Evolutionary conservation across 2,888 invertebrate species (phyloP).

Genomic region (Tethea ocularis): DNA sequence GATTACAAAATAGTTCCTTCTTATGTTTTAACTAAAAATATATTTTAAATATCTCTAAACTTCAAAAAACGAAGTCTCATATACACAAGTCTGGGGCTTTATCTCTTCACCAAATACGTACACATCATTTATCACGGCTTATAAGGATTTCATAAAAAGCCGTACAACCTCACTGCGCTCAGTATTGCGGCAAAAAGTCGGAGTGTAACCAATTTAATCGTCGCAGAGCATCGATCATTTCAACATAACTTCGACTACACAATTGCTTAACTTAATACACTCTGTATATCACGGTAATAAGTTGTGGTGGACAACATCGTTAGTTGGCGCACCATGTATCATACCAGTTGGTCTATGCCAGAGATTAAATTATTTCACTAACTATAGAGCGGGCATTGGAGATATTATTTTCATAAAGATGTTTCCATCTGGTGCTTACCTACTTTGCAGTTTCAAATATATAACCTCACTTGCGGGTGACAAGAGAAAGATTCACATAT

Average conservation of each 20-base stretch:
- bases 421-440: too few relatives aligned
- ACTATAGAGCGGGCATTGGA: too few relatives aligned
- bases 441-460: too few relatives aligned
- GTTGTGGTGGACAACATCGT: conserved; percentile 24
- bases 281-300: conserved; percentile 21
- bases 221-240: neutral
- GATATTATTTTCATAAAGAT: too few relatives aligned
- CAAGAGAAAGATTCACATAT: too few relatives aligned
- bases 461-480: too few relatives aligned
- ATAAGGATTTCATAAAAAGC: conserved; percentile 3
- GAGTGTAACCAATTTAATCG: neutral
- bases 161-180: neutral
- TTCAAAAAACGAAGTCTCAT: too few relatives aligned
- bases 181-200: neutral
- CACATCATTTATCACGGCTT: neutral
- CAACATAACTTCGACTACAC: neutral
- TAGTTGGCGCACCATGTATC: conserved; percentile 43
- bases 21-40: too few relatives aligned
- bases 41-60: too few relatives aligned
- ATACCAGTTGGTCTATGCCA: conserved; percentile 22
- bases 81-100: too few relatives aligned
- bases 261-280: conserved; percentile 3
- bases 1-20: too few relatives aligned
- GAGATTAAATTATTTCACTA: too few relatives aligned
- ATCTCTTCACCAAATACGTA: neutral